phyloP scores from a whole-genome alignment of 2,888 invertebrate genomes.

The Ptilodon capucinus region DNA sequence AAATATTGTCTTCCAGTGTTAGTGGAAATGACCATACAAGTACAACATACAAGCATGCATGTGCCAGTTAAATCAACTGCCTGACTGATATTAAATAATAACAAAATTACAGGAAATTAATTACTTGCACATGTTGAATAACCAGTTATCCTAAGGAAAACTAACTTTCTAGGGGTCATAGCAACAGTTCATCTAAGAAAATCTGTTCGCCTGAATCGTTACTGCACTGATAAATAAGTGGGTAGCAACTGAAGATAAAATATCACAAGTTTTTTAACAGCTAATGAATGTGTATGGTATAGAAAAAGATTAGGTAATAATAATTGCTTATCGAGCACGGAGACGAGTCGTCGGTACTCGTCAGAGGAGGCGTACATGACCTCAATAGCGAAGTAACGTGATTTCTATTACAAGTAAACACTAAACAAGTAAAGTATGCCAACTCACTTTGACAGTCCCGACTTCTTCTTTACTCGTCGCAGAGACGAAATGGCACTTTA shows the following conservation, averaged over 20 bases:
- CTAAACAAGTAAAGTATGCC: conserved; percentile 35
- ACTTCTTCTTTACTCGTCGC: conserved; percentile 43
- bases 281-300: no score
- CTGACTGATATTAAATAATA: no score
- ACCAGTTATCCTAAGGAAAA: neutral
- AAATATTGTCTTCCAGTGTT: no score
- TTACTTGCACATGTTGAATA: no score
- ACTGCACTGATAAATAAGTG: no score
- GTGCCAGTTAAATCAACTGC: no score
- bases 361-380: conserved; percentile 36
- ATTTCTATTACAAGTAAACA: conserved; percentile 29
- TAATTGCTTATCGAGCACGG: conserved; percentile 18
- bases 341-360: conserved; percentile 10
- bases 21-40: no score
- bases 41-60: no score
- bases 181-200: neutral
- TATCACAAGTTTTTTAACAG: neutral
- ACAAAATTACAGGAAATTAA: no score
- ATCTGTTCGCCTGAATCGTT: no score
- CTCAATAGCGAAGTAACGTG: conserved; percentile 31
- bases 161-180: neutral
- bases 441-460: conserved; percentile 54
- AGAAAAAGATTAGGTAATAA: neutral
- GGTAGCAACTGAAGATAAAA: no score
- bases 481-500: conserved; percentile 64